These are phyloP conservation scores for Pheosia gnoma DNA, from an alignment of 2,888 invertebrate species.

Conservation along the genomic window DNA sequence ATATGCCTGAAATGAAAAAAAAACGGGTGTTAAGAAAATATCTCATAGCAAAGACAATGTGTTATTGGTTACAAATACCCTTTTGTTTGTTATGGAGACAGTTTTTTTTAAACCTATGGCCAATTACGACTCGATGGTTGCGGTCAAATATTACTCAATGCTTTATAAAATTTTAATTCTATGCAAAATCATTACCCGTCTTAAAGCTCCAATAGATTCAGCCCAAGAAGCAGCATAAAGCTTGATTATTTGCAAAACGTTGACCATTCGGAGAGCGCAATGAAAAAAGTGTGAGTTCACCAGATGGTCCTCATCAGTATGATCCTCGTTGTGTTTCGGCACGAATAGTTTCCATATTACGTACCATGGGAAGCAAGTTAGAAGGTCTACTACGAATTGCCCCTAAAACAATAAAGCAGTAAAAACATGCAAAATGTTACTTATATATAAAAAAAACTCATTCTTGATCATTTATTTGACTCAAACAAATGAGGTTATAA, in stretches of 20 bases:
- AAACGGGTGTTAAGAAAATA: background rate
- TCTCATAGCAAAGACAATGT: too few species aligned
- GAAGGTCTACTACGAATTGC: constrained; percentile 70
- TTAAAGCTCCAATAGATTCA: constrained; percentile 72
- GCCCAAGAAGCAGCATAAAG: constrained; percentile 72
- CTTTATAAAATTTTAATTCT: background rate
- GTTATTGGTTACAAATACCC: too few species aligned
- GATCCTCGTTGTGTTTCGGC: constrained; percentile 65
- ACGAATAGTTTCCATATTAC: constrained; percentile 59
- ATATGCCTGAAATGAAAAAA: constrained; percentile 67
- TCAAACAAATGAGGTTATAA: background rate
- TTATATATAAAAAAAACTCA: background rate
- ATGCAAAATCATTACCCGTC: constrained; percentile 57
- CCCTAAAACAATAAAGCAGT: constrained; percentile 51
- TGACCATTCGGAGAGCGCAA: constrained; percentile 68
- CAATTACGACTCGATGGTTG: too few species aligned
- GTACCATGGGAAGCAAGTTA: constrained; percentile 80
- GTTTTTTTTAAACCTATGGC: too few species aligned
- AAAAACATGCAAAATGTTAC: background rate
- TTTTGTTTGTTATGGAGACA: too few species aligned
- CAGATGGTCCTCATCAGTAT: constrained; percentile 55
- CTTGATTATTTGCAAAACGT: constrained; percentile 75
- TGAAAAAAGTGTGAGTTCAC: constrained; percentile 64
- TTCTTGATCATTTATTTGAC: too few species aligned
- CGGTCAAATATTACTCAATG: too few species aligned